Conservation (phyloP, 2,888 invertebrate genomes). For the Cheilosia impressa region DNA sequence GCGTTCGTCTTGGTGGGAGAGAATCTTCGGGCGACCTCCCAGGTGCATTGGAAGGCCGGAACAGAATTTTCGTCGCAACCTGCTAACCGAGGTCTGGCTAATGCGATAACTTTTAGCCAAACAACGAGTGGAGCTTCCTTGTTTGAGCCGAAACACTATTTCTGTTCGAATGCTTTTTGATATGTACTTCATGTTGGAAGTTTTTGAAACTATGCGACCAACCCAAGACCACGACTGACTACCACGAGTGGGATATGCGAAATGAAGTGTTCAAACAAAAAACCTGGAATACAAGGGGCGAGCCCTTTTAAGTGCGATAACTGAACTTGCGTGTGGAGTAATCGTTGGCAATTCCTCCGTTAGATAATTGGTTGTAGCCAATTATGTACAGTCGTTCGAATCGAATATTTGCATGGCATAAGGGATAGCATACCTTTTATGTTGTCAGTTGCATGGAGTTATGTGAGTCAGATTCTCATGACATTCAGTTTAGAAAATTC, state of each 20-base stretch:
- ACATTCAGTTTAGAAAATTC: too few species aligned
- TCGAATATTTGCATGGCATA: too few species aligned
- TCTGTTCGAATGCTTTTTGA: conserved; percentile 26
- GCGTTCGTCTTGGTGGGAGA: conserved; percentile 56
- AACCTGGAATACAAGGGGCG: neutral
- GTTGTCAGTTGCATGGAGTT: too few species aligned
- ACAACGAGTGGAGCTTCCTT: conserved; percentile 55
- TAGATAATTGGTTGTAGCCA: too few species aligned
- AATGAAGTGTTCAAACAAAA: neutral
- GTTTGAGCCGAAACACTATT: conserved; percentile 35
- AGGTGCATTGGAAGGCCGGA: neutral
- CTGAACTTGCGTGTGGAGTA: neutral
- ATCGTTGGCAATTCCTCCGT: neutral
- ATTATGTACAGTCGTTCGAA: too few species aligned
- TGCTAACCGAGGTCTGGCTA: conserved; percentile 50
- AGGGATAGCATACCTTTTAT: too few species aligned
- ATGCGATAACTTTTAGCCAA: conserved; percentile 41
- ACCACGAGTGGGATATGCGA: neutral
- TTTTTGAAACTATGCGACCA: neutral
- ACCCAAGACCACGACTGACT: neutral
- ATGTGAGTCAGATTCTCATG: too few species aligned
- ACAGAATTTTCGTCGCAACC: conserved; percentile 49
- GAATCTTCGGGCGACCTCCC: conserved; percentile 61
- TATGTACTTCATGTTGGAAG: conserved; percentile 34
- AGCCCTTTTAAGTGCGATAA: neutral